These are phyloP conservation scores for Pyrrhia umbra DNA, from an alignment of 2,888 invertebrate species.

Conservation along the genomic window DNA sequence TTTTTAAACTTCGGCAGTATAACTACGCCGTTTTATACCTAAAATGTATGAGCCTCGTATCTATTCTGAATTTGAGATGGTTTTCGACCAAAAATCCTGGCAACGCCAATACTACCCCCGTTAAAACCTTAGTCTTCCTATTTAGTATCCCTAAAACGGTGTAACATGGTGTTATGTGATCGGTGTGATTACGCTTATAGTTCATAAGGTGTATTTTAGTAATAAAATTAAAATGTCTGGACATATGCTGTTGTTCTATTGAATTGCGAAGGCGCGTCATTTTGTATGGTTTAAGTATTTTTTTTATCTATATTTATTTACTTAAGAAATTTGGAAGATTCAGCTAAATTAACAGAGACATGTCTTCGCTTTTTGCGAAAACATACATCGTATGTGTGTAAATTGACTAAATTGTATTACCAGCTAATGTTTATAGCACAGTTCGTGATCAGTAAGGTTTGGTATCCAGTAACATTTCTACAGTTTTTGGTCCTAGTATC, in stretches of 20 bases:
- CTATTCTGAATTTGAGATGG: neutral
- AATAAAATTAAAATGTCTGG: constrained; percentile 57
- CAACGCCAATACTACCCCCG: constrained; percentile 37
- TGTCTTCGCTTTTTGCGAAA: no score
- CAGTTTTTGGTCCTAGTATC: no score
- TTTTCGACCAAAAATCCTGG: constrained; percentile 15
- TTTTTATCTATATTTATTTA: no score
- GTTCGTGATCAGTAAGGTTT: no score
- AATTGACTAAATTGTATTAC: no score
- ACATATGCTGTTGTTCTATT: constrained; percentile 30
- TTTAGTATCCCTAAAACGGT: constrained; percentile 73
- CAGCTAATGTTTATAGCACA: no score
- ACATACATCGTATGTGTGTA: no score
- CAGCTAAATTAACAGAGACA: no score
- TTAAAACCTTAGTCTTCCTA: constrained; percentile 74
- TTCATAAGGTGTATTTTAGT: constrained; percentile 73
- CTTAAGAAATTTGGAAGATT: no score
- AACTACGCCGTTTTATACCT: neutral
- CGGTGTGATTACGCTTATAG: constrained; percentile 89
- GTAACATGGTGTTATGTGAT: constrained; percentile 84
- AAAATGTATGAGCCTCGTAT: neutral
- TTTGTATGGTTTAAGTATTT: neutral
- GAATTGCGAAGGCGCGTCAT: constrained; percentile 27
- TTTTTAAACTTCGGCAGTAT: constrained; percentile 8
- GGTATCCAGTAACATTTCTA: no score